Evolutionary conservation across 2,113 vertebrate genomes (phyloP), one percentile per base, ranked within the genome.

Genomic region (Zapornia atra): DNA sequence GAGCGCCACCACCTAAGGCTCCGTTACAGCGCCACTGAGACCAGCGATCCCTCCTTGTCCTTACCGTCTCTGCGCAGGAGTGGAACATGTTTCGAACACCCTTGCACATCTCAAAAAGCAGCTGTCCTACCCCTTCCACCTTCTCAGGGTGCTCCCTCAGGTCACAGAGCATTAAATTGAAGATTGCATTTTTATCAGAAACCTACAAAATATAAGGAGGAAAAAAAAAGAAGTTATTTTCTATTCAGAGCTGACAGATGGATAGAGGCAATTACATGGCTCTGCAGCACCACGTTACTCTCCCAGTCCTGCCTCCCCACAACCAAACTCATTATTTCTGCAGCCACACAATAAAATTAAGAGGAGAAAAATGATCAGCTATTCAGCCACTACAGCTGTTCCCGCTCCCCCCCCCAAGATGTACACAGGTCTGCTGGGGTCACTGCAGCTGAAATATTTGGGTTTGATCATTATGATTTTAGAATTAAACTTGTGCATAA

Each of bases 61-160:
- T 98, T 97, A 99, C 99, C 90, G 83, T 98, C 66, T 96, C 95
- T 31, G 99, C 88, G 64, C 98, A 99, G 22, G 99, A 99, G 93
- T 99, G 99, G 93, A 99, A 99, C 99, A 99, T 99, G 92, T 98
- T 98, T 92, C 98, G 98, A 93, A 99, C 99, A 63, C 99, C 99
- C 98, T 98, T 99, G 97, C 99, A 99, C 98, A 99, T 99, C 96
- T 99, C 99, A 94, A 99, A 99, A 78, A 99, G 97, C 86, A 99
- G 98, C 84, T 98, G 99, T 60, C 99, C 99, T 12, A 98, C 98
- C 86, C 99, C 99, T 96, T 98, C 98, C 7, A 97, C 98, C 85
- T 99, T 99, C 91, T 98, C 97, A 0, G 98, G 98, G 84, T 99
- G 98, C 69, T 98, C 95, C 42, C 96, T 95, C 87, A 99, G 97